Conservation (phyloP, 2,113 vertebrate genomes). For the Neodon shergylaensis region DNA sequence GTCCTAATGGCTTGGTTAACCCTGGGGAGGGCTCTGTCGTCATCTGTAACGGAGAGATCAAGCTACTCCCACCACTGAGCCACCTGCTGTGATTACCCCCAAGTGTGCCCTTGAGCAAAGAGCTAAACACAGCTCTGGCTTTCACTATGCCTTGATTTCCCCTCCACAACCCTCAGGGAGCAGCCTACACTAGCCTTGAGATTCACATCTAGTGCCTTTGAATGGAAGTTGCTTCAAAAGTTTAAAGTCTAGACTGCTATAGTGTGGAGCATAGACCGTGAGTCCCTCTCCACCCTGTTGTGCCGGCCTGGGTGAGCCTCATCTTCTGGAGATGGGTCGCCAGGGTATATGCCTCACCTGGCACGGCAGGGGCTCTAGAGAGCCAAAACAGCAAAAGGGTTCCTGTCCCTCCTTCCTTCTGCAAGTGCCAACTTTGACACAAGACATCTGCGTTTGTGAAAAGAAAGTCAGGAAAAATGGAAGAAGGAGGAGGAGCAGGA, state of each 20-base stretch:
- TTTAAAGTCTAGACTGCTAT: not conserved
- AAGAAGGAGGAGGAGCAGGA: not conserved
- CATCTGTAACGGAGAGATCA: not conserved
- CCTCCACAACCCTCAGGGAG: not conserved
- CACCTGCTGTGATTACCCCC: not conserved
- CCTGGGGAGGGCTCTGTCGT: not conserved
- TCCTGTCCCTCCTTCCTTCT: constrained; percentile 66
- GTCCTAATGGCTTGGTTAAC: not conserved
- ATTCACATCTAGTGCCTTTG: no score
- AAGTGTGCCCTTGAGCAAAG: not conserved
- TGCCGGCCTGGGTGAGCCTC: not conserved
- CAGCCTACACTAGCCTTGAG: not conserved
- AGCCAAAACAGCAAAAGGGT: not conserved
- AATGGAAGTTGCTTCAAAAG: not conserved
- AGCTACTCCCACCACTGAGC: not conserved
- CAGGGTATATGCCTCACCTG: not conserved
- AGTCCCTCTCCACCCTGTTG: not conserved
- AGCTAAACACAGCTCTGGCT: not conserved
- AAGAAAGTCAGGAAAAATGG: constrained; percentile 45
- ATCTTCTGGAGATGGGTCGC: constrained; percentile 25
- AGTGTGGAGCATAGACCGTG: not conserved
- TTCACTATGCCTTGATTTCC: not conserved
- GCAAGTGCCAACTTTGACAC: constrained; percentile 74
- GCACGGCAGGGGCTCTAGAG: not conserved
- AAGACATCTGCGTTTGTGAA: not conserved